Conservation (phyloP, 2,797 vertebrate genomes). For the Thaleichthys pacificus region DNA sequence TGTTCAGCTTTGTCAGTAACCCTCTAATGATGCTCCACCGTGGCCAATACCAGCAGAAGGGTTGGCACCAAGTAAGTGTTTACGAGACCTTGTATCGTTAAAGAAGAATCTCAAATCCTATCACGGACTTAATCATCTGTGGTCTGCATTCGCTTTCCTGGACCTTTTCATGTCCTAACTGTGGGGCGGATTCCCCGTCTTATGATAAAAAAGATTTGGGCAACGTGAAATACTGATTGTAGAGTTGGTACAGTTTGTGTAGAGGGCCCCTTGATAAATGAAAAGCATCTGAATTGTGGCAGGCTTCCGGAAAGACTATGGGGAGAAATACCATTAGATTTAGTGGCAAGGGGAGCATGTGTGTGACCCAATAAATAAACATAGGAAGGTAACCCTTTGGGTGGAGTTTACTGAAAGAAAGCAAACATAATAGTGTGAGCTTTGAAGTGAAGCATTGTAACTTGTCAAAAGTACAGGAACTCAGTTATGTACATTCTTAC, state of each 20-base stretch:
- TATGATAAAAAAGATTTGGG: conserved; percentile 74
- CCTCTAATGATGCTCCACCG: conserved; percentile 9
- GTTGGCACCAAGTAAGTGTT: too few relatives aligned
- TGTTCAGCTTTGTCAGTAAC: conserved; percentile 16
- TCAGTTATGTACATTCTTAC: too few relatives aligned
- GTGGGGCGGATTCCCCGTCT: conserved; percentile 63
- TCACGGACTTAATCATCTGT: not conserved
- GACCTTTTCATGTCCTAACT: conserved; percentile 65
- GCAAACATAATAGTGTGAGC: not conserved
- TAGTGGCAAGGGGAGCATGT: conserved; percentile 50
- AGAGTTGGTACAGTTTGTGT: conserved; percentile 62
- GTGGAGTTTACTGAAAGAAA: conserved; percentile 38
- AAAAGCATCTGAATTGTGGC: conserved; percentile 77
- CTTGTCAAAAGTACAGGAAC: not conserved
- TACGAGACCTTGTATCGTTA: too few relatives aligned
- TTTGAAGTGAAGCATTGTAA: not conserved
- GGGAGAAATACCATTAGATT: conserved; percentile 68
- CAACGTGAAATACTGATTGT: conserved; percentile 71
- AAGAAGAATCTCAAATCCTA: too few relatives aligned
- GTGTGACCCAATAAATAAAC: conserved; percentile 62
- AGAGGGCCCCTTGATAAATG: conserved; percentile 77
- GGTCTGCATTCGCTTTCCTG: conserved; percentile 47
- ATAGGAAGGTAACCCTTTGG: conserved; percentile 43
- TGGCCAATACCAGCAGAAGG: too few relatives aligned
- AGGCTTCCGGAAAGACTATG: conserved; percentile 68